Evolutionary conservation across 2,888 invertebrate genomes (phyloP).

Genomic region (Deladenus siricidicola): DNA sequence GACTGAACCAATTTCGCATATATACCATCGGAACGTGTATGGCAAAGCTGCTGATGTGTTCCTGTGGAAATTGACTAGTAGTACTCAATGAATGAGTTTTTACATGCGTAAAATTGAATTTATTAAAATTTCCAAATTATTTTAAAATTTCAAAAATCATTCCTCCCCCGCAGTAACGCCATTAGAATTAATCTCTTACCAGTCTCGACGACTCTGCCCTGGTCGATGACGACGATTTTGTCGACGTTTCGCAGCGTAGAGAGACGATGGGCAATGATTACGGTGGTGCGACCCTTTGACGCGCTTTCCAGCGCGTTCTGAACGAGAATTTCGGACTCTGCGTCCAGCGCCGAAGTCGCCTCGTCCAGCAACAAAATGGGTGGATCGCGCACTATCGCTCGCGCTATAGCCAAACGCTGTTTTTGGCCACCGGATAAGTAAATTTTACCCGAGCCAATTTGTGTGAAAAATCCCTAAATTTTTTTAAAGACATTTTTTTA

Average conservation of each 20-base stretch:
- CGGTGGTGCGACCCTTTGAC: slow-evolving; percentile 27
- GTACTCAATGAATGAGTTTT: too few species aligned
- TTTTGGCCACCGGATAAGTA: slow-evolving; percentile 34
- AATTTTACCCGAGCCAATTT: slow-evolving; percentile 21
- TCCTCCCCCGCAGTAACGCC: too few species aligned
- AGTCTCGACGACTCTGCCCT: slow-evolving; percentile 32
- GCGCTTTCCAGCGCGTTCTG: slow-evolving; percentile 29
- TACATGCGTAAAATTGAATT: too few species aligned
- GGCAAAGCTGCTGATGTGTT: too few species aligned
- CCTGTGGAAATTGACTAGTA: too few species aligned
- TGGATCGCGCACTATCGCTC: slow-evolving; percentile 31
- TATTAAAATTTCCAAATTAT: too few species aligned
- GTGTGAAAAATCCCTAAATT: slow-evolving; percentile 24
- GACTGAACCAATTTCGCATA: slow-evolving; percentile 31
- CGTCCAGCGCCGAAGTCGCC: slow-evolving; percentile 34
- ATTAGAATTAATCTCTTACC: slow-evolving; percentile 16
- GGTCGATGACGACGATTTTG: slow-evolving; percentile 45
- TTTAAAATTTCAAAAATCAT: too few species aligned
- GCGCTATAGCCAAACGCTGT: slow-evolving; percentile 34
- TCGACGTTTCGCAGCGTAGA: slow-evolving; percentile 46
- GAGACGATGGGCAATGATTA: slow-evolving; percentile 33
- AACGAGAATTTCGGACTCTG: slow-evolving; percentile 29
- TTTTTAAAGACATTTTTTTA: background rate
- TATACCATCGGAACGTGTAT: slow-evolving; percentile 23
- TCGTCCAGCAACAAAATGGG: slow-evolving; percentile 33